These are phyloP conservation scores for Pseudonaja textilis DNA, from an alignment of 2,113 vertebrate genomes.

Conservation along the genomic window DNA sequence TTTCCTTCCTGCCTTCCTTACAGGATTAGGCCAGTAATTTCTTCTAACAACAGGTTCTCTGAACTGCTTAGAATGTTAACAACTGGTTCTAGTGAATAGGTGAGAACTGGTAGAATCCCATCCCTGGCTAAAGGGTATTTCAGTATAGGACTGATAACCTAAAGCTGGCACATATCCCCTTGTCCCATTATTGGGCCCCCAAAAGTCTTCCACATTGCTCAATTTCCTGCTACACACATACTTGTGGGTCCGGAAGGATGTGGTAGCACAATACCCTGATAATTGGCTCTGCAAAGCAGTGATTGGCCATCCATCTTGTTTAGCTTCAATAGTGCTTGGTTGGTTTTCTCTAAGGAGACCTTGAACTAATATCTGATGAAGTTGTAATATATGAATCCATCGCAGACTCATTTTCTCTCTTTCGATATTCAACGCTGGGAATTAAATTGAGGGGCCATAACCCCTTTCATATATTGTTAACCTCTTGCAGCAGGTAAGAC, in stretches of 20 bases:
- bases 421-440: conserved; percentile 42
- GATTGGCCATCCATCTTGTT: background rate
- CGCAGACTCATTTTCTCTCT: conserved; percentile 39
- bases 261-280: background rate
- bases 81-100: too few species aligned
- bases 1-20: too few species aligned
- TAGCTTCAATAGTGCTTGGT: background rate
- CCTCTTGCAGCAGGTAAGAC: conserved; percentile 28
- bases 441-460: conserved; percentile 35
- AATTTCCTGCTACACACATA: background rate
- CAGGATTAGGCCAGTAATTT: background rate
- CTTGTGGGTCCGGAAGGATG: background rate
- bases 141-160: background rate
- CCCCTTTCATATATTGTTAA: conserved; percentile 31
- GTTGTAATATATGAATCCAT: background rate
- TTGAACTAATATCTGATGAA: background rate
- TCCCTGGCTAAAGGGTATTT: background rate
- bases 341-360: background rate
- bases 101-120: too few species aligned
- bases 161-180: background rate
- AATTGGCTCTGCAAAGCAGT: background rate
- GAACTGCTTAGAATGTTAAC: too few species aligned
- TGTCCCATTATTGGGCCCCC: background rate
- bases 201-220: background rate
- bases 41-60: too few species aligned